A percentile compares a stretch with the other conserved stretches of the same genome.
Evolutionary conservation across 2,113 vertebrate genomes (phyloP).

Genomic region (Myotis yumanensis): DNA sequence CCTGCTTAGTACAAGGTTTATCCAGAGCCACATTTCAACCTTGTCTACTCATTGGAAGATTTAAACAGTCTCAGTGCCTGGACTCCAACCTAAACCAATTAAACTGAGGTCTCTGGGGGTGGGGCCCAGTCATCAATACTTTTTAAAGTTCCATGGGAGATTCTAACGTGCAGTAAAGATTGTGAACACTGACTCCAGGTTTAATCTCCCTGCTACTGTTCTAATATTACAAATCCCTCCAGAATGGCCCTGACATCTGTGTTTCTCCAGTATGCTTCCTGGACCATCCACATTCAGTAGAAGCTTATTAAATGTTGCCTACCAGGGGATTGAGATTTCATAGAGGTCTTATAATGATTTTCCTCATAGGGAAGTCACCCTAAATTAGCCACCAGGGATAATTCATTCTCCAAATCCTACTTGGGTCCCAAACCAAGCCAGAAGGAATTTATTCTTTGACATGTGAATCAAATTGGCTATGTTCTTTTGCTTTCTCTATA

Average conservation of each 20-base stretch:
- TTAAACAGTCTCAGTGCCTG: neutral
- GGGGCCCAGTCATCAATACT: neutral
- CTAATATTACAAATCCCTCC: neutral
- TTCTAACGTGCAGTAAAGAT: neutral
- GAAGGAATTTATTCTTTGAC: slow-evolving; percentile 47
- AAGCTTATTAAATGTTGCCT: slow-evolving; percentile 46
- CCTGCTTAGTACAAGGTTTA: neutral
- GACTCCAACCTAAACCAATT: slow-evolving; percentile 13
- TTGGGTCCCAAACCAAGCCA: slow-evolving; percentile 30
- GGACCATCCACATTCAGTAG: neutral
- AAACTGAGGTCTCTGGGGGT: neutral
- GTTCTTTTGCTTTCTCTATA: slow-evolving; percentile 6
- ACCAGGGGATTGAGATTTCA: neutral
- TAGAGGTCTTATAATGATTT: slow-evolving; percentile 9
- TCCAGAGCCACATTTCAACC: neutral
- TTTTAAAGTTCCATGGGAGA: slow-evolving; percentile 34
- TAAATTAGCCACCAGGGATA: slow-evolving; percentile 50
- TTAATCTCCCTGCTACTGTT: slow-evolving; percentile 16
- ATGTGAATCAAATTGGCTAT: neutral
- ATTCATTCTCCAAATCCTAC: slow-evolving; percentile 41
- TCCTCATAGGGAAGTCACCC: neutral
- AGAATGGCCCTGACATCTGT: neutral
- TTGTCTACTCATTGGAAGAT: neutral
- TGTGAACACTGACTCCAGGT: neutral
- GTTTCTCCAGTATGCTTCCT: neutral